phyloP scores from a whole-genome alignment of 2,113 vertebrate species.

The Thamnaconus septentrionalis region DNA sequence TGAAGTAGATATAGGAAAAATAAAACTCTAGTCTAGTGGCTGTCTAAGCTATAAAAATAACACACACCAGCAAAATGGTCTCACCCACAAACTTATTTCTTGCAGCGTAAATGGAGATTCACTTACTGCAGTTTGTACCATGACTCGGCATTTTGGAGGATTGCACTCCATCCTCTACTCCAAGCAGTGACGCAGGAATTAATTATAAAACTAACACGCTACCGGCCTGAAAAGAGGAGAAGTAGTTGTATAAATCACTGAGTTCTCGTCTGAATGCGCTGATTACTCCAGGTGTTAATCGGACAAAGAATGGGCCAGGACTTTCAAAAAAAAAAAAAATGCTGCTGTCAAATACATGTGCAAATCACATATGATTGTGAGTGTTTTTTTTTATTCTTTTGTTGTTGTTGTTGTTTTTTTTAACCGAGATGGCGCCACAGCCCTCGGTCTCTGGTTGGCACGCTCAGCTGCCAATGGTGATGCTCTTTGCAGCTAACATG shows the following conservation, averaged over 20 bases:
- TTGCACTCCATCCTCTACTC: constrained; percentile 27
- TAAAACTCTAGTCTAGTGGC: constrained; percentile 45
- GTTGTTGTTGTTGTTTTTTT: constrained; percentile 21
- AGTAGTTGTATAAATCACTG: constrained; percentile 16
- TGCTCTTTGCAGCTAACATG: constrained; percentile 11
- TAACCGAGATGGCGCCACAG: constrained; percentile 24
- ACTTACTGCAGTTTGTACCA: constrained; percentile 28
- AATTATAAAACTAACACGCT: constrained; percentile 16
- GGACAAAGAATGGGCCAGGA: constrained; percentile 57
- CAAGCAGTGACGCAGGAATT: constrained; percentile 31
- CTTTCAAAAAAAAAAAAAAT: constrained; percentile 44
- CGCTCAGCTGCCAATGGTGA: background rate
- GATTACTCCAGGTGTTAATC: constrained; percentile 46
- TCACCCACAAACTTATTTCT: constrained; percentile 36
- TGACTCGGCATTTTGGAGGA: constrained; percentile 36
- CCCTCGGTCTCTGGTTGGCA: constrained; percentile 31
- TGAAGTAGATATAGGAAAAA: constrained; percentile 23
- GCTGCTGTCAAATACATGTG: constrained; percentile 46
- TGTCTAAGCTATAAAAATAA: constrained; percentile 35
- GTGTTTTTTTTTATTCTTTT: background rate
- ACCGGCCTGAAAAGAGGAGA: constrained; percentile 19
- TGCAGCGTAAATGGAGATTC: constrained; percentile 26
- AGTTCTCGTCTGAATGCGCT: constrained; percentile 19
- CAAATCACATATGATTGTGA: constrained; percentile 24
- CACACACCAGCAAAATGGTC: constrained; percentile 52